phyloP scores from a whole-genome alignment of 2,113 vertebrate genomes.

The Oostethus manadensis region DNA sequence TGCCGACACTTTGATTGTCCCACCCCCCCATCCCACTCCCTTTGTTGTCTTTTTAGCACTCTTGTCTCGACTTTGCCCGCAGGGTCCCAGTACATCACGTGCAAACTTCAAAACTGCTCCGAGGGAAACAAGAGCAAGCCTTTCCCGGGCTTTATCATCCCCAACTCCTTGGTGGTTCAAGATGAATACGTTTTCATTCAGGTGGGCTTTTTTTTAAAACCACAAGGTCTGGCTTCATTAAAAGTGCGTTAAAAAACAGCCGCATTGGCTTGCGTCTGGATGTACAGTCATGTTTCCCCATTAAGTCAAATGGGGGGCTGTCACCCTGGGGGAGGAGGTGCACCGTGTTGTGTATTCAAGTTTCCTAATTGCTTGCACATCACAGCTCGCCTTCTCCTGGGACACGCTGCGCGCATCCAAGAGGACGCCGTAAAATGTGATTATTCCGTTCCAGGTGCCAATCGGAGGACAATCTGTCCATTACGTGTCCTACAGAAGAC shows the following conservation, averaged over 20 bases:
- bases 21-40: slow-evolving; percentile 22
- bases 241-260: slow-evolving; percentile 61
- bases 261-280: slow-evolving; percentile 46
- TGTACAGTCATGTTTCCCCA: slow-evolving; percentile 54
- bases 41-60: slow-evolving; percentile 37
- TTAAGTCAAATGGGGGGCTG: slow-evolving; percentile 54
- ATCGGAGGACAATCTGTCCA: slow-evolving; percentile 84
- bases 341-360: slow-evolving; percentile 28
- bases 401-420: slow-evolving; percentile 19
- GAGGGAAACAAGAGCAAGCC: slow-evolving; percentile 82
- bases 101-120: slow-evolving; percentile 90
- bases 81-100: slow-evolving; percentile 91
- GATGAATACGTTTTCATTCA: slow-evolving; percentile 94
- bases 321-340: slow-evolving; percentile 40
- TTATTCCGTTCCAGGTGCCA: slow-evolving; percentile 73
- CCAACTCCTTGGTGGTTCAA: slow-evolving; percentile 89
- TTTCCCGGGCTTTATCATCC: slow-evolving; percentile 88
- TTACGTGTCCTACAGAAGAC: slow-evolving; percentile 87
- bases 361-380: slow-evolving; percentile 34
- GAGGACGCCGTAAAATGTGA: slow-evolving; percentile 6
- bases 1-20: slow-evolving; percentile 31
- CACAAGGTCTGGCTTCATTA: slow-evolving; percentile 60
- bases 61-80: slow-evolving; percentile 51
- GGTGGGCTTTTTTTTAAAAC: slow-evolving; percentile 75
- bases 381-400: slow-evolving; percentile 15